These are phyloP conservation scores for Equus przewalskii DNA, from an alignment of 2,113 vertebrate species.

Conservation along the genomic window DNA sequence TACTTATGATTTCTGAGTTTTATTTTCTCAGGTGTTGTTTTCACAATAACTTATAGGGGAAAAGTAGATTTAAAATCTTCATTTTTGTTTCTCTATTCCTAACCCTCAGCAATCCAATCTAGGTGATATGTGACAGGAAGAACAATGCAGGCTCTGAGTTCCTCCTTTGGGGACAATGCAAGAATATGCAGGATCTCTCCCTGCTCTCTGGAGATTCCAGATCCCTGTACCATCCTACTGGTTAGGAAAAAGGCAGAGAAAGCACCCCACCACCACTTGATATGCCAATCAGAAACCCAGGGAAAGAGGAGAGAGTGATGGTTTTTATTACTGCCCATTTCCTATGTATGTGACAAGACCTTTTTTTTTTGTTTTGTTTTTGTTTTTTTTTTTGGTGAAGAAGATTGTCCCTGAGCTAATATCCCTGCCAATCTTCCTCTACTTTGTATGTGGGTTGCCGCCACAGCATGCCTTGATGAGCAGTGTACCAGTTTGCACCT, in stretches of 20 bases:
- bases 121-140: not conserved
- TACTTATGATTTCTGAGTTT: not conserved
- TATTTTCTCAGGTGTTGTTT: not conserved
- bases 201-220: not conserved
- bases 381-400: too few species aligned
- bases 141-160: not conserved
- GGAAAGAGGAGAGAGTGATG: not conserved
- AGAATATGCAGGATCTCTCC: not conserved
- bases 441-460: too few species aligned
- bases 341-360: not conserved
- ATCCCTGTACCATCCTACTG: not conserved
- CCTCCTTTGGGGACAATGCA: not conserved
- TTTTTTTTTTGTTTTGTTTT: too few species aligned
- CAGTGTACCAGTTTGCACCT: too few species aligned
- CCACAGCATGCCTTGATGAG: too few species aligned
- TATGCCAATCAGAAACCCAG: not conserved
- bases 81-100: conserved; percentile 14
- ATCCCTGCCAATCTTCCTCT: too few species aligned
- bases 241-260: not conserved
- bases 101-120: not conserved
- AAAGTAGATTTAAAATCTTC: not conserved
- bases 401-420: too few species aligned
- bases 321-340: not conserved
- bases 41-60: not conserved
- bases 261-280: not conserved